Evolutionary conservation across 2,113 vertebrate genomes (phyloP), one percentile per base, ranked within the genome.

Genomic region (Cyanoliseus patagonus): DNA sequence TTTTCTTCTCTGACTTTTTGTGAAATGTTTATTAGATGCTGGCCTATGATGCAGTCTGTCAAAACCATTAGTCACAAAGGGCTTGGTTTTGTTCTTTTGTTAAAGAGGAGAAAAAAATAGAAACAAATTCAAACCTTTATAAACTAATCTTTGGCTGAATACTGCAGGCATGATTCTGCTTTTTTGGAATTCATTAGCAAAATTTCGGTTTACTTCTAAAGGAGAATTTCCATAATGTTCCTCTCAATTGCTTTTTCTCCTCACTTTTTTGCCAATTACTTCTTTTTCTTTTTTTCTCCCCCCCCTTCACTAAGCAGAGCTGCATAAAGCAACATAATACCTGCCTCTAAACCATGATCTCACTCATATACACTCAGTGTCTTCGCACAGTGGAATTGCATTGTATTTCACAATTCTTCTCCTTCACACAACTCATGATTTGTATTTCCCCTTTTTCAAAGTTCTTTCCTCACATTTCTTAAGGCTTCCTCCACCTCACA

Each of bases 251-350:
- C 9, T 78, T 69, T 84, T 72, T 5, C 17, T 47, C 3, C 20
- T 68, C 18, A 22, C 4, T 10, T 52, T 80, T 83, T 87, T 6
- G 6, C 10, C 57, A 70, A 41, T n/a, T 78, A 5, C 37, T 16
- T 33, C 3, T 35, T 24, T 24, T 12, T 35, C 11, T 33, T n/a
- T 33, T 2, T 11, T 22, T 44, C 0, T 1, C 2, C 33, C 20
- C 33, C 55, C 19, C 12, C 19, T 27, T 33, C 3, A 42, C 35
- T 35, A 42, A 66, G 3, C 3, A 51, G 30, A 80, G 4, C 14
- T 39, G 4, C 3, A 1, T 67, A 67, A 76, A 82, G 4, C 25
- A 85, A 24, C 6, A 11, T 13, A 66, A 24, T 37, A 55, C 6
- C 8, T 37, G 22, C 15, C 11, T 66, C 13, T 37, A 67, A 87